Base-by-base conservation (phyloP, 2,797 vertebrate genomes). In the Sebastes diaconus region DNA sequence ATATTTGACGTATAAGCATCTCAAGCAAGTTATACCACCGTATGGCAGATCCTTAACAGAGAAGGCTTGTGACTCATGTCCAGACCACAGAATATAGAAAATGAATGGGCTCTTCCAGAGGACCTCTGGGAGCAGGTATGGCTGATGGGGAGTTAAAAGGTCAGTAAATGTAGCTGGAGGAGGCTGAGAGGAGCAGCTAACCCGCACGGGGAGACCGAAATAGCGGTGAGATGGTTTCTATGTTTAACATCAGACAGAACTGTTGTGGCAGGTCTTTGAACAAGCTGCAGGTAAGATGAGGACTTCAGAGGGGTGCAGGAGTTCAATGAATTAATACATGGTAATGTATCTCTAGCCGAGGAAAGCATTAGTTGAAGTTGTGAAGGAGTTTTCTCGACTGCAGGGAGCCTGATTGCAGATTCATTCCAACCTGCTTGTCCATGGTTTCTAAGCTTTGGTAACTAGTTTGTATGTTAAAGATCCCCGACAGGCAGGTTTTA, bases 61-160 rank as follows among this genome's bases (percentile, higher is more conserved):
- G 24, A 73, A 66, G 6, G n/a, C 12, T 52, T 60, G 52, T 34
- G 68, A 52, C 70, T 68, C 55, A 25, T 79, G 60, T 69, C 32
- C 42, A 78, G 42, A 71, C 67, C 32, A 67, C 27, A 63, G 63
- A 82, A 63, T 39, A 73, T 1, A 83, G 58, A 78, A 80, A 82
- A 84, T 68, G 25, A 84, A 75, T 63, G 29, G 24, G 68, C 73
- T 72, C 69, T 76, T 71, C 64, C 73, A 68, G 63, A 79, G 57
- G 75, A 83, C 80, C 80, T 76, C 54, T 6, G 61, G 77, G 78
- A 78, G 74, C 67, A 64, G 52, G 52, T 29, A 3, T 34, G 46
- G 71, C 52, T 86, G 32, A 77, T 73, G 32, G 70, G 76, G 65
- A 87, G 84, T 73, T 71, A 84, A 91, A 88, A 83, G 73, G 71